These are phyloP conservation scores for Mesocricetus auratus DNA, from an alignment of 2,113 vertebrate species.

Conservation along the genomic window DNA sequence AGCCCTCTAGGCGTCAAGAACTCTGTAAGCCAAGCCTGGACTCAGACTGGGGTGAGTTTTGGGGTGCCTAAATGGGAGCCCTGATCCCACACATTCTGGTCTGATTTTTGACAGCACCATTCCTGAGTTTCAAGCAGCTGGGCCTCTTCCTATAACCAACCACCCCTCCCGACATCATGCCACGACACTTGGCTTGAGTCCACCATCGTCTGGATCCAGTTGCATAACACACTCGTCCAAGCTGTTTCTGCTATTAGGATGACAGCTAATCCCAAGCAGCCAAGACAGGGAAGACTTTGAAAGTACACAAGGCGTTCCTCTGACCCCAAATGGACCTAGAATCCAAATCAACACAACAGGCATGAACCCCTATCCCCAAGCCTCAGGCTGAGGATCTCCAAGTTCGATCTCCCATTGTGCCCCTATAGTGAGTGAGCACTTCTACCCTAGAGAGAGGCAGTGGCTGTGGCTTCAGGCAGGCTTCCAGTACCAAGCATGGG, in stretches of 20 bases:
- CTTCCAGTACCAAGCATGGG: not conserved
- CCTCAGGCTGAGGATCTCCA: not conserved
- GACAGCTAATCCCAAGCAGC: slow-evolving; percentile 75
- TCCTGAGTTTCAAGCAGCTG: slow-evolving; percentile 57
- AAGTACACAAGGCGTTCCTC: slow-evolving; percentile 67
- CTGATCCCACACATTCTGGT: not conserved
- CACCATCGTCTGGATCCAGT: slow-evolving; percentile 59
- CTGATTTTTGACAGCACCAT: not conserved
- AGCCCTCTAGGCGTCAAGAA: not conserved
- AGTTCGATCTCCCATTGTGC: not conserved
- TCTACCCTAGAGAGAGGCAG: not conserved
- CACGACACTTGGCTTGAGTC: slow-evolving; percentile 54
- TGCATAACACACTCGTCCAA: slow-evolving; percentile 68
- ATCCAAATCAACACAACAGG: not conserved
- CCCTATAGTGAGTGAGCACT: accelerated
- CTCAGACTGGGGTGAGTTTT: not conserved
- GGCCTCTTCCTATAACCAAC: slow-evolving; percentile 40
- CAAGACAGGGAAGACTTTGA: slow-evolving; percentile 68
- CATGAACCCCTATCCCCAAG: not conserved
- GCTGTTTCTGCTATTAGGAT: slow-evolving; percentile 80
- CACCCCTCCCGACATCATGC: not conserved
- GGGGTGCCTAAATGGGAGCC: not conserved
- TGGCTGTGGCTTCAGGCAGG: not conserved
- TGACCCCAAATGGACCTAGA: slow-evolving; percentile 58
- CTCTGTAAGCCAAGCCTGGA: too few relatives aligned